These are phyloP conservation scores for Junonia oenone DNA, from an alignment of 2,888 invertebrate species.

Conservation along the genomic window DNA sequence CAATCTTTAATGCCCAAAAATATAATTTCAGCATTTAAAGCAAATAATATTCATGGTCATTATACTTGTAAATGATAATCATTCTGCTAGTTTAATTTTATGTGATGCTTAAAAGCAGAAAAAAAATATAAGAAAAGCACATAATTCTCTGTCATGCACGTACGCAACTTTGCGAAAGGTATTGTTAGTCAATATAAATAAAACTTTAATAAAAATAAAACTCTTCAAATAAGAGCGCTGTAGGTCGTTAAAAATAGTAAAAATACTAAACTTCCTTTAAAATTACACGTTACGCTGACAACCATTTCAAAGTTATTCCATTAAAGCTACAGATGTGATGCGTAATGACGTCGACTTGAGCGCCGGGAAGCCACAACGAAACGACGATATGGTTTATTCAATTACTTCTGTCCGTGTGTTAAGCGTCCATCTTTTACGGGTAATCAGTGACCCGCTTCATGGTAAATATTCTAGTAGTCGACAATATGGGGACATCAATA, in stretches of 20 bases:
- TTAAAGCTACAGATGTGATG: slow-evolving; percentile 9
- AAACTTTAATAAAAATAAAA: not conserved
- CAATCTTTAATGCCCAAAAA: no score
- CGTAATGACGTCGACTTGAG: slow-evolving; percentile 18
- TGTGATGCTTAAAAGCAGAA: not conserved
- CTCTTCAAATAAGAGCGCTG: not conserved
- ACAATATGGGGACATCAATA: slow-evolving; percentile 16
- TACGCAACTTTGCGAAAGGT: not conserved
- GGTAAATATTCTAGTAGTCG: slow-evolving; percentile 3
- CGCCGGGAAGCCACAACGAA: slow-evolving; percentile 44
- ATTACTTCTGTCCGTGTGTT: slow-evolving; percentile 35
- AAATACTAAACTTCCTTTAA: slow-evolving; percentile 9
- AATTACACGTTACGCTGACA: slow-evolving; percentile 11
- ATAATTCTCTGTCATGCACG: not conserved
- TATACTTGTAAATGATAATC: not conserved
- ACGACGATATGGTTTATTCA: slow-evolving; percentile 62
- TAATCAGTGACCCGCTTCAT: slow-evolving; percentile 15
- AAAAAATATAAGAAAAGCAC: not conserved
- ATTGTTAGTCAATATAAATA: not conserved
- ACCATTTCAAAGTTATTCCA: slow-evolving; percentile 5
- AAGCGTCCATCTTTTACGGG: slow-evolving; percentile 19
- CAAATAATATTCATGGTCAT: no score
- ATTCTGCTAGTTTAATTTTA: not conserved
- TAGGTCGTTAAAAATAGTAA: slow-evolving; percentile 5
- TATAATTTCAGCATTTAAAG: no score